Evolutionary conservation across 2,113 vertebrate species (phyloP).

Genomic region (Raja brachyura): DNA sequence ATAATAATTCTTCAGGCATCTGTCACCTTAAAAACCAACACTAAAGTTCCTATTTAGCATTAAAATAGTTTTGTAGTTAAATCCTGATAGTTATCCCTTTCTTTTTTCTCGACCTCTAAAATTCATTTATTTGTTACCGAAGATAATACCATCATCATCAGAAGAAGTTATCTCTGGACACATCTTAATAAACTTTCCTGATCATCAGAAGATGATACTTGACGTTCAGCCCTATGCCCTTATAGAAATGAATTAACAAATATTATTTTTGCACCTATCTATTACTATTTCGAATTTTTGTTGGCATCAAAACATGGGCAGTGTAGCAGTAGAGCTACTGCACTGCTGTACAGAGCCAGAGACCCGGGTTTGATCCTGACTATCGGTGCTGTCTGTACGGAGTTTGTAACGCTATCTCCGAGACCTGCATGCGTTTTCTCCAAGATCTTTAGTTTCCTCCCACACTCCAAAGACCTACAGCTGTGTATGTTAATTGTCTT

Average conservation of each 20-base stretch:
- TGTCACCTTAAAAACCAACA: neutral
- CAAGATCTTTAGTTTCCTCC: too few relatives aligned
- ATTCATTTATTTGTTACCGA: neutral
- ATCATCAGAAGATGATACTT: neutral
- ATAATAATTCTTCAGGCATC: neutral
- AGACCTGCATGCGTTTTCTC: too few relatives aligned
- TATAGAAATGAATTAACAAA: neutral
- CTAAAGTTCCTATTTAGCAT: neutral
- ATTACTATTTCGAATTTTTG: neutral
- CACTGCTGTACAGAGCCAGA: too few relatives aligned
- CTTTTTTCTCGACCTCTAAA: neutral
- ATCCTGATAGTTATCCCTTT: neutral
- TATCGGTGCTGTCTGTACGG: too few relatives aligned
- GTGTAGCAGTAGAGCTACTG: too few relatives aligned
- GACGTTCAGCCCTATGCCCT: neutral
- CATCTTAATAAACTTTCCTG: neutral
- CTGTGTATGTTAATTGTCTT: too few relatives aligned
- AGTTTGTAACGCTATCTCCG: too few relatives aligned
- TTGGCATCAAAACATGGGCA: neutral
- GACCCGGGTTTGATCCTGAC: too few relatives aligned
- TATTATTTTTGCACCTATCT: neutral
- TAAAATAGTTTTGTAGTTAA: neutral
- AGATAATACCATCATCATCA: neutral
- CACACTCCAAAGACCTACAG: too few relatives aligned
- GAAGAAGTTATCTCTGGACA: neutral